Evolutionary conservation across 2,797 vertebrate genomes (phyloP).

Genomic region (Catamblyrhynchus diadema): DNA sequence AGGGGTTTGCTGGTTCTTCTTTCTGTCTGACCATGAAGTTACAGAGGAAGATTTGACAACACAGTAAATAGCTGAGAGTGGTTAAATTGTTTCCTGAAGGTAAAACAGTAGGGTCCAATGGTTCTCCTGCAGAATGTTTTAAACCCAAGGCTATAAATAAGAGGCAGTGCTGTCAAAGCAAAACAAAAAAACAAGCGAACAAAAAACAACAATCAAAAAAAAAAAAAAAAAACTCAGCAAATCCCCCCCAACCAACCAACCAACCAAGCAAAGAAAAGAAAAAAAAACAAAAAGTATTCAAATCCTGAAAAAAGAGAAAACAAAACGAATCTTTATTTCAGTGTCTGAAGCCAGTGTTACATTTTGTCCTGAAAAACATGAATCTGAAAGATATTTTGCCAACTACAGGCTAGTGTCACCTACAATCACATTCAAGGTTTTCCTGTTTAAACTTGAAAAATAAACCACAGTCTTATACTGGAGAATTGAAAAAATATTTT

Average conservation of each 20-base stretch:
- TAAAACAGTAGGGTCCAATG: slow-evolving; percentile 12
- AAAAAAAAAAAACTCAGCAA: not conserved
- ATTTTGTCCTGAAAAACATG: not conserved
- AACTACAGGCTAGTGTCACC: not conserved
- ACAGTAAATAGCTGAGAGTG: slow-evolving; percentile 30
- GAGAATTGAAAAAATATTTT: not conserved
- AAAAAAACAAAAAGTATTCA: not conserved
- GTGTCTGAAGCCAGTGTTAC: not conserved
- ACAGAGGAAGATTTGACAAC: not conserved
- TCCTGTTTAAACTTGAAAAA: not conserved
- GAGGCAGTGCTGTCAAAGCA: not conserved
- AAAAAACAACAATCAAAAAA: not conserved
- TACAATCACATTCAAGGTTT: not conserved
- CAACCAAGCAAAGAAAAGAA: not conserved
- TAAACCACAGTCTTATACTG: not conserved
- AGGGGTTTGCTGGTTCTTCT: not conserved
- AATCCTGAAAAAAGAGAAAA: not conserved
- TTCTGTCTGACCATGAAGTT: not conserved
- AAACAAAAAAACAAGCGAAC: not conserved
- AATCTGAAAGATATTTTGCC: not conserved
- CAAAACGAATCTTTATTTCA: not conserved
- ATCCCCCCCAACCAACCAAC: not conserved
- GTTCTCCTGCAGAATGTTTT: slow-evolving; percentile 1
- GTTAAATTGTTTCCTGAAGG: slow-evolving; percentile 38
- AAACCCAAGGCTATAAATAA: slow-evolving; percentile 32